phyloP scores from a whole-genome alignment of 1,140 invertebrate genomes.

The Temnothorax curvispinosus region DNA sequence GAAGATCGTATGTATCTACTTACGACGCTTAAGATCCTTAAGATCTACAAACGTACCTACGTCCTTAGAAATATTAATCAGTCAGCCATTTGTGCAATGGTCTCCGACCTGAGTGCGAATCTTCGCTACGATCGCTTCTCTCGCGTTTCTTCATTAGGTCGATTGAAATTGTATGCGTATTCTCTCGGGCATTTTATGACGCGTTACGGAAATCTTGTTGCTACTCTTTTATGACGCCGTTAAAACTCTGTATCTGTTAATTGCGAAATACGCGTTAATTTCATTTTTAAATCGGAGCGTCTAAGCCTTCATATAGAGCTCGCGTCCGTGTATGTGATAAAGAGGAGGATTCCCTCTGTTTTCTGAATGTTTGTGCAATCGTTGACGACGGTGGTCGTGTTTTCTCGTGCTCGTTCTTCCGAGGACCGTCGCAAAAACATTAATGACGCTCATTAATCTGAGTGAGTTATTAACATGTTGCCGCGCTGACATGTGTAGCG shows the following conservation, averaged over 20 bases:
- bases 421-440: conserved; percentile 13
- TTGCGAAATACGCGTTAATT: conserved; percentile 13
- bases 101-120: conserved; percentile 19
- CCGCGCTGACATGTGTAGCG: not conserved
- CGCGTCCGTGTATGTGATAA: not conserved
- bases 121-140: not conserved
- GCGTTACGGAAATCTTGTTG: conserved; percentile 23
- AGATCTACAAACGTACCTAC: not conserved
- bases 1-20: conserved; percentile 13
- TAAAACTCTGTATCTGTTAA: not conserved
- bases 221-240: not conserved
- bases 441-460: conserved; percentile 32
- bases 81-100: conserved; percentile 37
- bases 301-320: not conserved
- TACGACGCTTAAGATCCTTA: not conserved
- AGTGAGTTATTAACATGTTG: conserved; percentile 23
- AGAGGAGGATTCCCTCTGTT: not conserved
- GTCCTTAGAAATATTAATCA: conserved; percentile 52
- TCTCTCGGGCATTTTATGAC: conserved; percentile 14
- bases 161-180: conserved; percentile 7
- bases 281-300: not conserved
- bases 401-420: conserved; percentile 1
- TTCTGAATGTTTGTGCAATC: conserved; percentile 9
- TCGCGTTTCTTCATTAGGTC: conserved; percentile 31
- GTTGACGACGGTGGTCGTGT: conserved; percentile 1